Base-by-base conservation (phyloP, 2,888 invertebrate species). In the Synergus laeviventris region DNA sequence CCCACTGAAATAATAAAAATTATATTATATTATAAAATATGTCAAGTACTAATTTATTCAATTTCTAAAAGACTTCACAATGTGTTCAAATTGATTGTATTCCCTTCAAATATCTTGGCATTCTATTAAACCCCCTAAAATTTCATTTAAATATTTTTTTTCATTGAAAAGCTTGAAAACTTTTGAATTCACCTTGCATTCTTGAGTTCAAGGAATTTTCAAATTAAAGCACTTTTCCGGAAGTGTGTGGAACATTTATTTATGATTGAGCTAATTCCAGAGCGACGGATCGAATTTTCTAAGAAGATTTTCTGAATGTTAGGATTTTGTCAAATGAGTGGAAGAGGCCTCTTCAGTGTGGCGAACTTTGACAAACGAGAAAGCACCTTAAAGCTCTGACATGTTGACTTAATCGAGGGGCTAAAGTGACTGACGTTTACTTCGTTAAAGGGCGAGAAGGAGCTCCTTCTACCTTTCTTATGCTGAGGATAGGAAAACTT, bases 1-100 rank as follows among this genome's bases (percentile, higher is more conserved):
- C 59, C 87, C 88, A 83, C 89, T 89, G 84, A 73, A 86, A 86
- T 74, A 77, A 66, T 76, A 79, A 70, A 73, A n/a, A 9, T 1
- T 8, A 49, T n/a, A 49, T 45, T 49, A 31, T 31, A 24, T 24
- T 24, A n/a, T n/a, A n/a, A n/a, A n/a, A n/a, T n/a, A n/a, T n/a
- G n/a, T n/a, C n/a, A n/a, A n/a, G n/a, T n/a, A n/a, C n/a, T n/a
- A n/a, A n/a, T n/a, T n/a, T n/a, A n/a, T n/a, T n/a, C n/a, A n/a
- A n/a, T n/a, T n/a, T n/a, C n/a, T n/a, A n/a, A n/a, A n/a, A n/a
- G n/a, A n/a, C n/a, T n/a, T n/a, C n/a, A n/a, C n/a, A n/a, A n/a
- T n/a, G n/a, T n/a, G n/a, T n/a, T n/a, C n/a, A n/a, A n/a, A n/a
- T n/a, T n/a, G n/a, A n/a, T n/a, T n/a, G n/a, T n/a, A n/a, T n/a